These are phyloP conservation scores for Lasiurus cinereus DNA, from an alignment of 2,113 vertebrate species.

Conservation along the genomic window DNA sequence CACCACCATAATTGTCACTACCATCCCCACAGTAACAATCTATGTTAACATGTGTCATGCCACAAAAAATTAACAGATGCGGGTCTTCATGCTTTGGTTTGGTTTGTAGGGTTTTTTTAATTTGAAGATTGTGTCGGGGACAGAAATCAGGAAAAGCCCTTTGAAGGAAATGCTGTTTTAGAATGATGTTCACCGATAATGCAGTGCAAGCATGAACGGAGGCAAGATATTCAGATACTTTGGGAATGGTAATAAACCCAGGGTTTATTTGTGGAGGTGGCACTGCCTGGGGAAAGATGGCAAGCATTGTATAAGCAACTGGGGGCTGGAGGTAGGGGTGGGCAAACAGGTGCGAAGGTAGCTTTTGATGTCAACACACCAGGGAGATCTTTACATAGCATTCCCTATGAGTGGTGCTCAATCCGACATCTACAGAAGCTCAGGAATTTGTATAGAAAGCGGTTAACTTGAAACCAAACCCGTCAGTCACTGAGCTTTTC, in stretches of 20 bases:
- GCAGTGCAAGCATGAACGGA: background rate
- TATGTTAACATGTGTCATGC: background rate
- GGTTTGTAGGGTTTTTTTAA: background rate
- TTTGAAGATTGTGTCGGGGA: background rate
- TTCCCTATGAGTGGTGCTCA: background rate
- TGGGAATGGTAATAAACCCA: background rate
- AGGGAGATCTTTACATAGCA: background rate
- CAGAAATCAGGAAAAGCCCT: background rate
- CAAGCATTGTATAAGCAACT: too few species aligned
- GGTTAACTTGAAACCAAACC: background rate
- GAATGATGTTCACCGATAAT: background rate
- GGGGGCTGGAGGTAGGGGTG: background rate
- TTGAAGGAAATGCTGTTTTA: background rate
- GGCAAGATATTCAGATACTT: background rate
- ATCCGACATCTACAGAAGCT: background rate
- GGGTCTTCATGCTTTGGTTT: background rate
- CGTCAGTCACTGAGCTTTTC: background rate
- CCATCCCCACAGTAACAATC: background rate
- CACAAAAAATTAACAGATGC: background rate
- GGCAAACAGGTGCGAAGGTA: background rate
- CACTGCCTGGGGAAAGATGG: rapidly evolving
- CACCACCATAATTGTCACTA: too few species aligned
- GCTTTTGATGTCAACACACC: background rate
- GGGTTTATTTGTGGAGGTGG: background rate
- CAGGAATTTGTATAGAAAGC: background rate